Conservation (phyloP, 2,113 vertebrate species). For the Rhombomys opimus region DNA sequence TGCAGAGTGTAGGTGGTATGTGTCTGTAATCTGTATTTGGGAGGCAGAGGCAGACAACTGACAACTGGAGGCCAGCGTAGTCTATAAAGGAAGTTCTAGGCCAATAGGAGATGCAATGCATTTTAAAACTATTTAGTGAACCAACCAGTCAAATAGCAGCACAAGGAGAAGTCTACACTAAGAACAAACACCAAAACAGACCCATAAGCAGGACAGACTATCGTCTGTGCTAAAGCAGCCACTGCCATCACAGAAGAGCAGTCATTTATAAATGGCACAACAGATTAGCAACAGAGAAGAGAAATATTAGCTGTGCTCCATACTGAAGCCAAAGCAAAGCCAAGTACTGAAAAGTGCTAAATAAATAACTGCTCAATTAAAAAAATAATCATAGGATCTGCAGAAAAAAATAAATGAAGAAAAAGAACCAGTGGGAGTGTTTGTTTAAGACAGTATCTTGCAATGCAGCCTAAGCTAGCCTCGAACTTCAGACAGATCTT, state of each 20-base stretch:
- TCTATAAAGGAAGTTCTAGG: background rate
- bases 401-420: background rate
- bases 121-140: background rate
- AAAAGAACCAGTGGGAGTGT: background rate
- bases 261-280: background rate
- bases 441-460: background rate
- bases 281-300: background rate
- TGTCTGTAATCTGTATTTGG: background rate
- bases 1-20: background rate
- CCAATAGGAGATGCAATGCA: background rate
- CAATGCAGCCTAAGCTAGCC: background rate
- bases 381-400: slow-evolving; percentile 16
- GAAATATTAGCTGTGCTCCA: background rate
- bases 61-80: background rate
- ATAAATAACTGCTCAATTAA: slow-evolving; percentile 8
- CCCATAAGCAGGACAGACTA: background rate
- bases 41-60: background rate
- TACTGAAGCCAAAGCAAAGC: slow-evolving; percentile 29
- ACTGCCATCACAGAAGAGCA: background rate
- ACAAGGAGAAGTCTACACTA: background rate
- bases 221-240: background rate
- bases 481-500: background rate
- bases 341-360: background rate
- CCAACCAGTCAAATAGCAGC: background rate
- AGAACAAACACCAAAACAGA: slow-evolving; percentile 10